A percentile compares a stretch with the other conserved stretches of the same genome.
Conservation (phyloP, 2,888 invertebrate genomes). For the Dromius quadrimaculatus region DNA sequence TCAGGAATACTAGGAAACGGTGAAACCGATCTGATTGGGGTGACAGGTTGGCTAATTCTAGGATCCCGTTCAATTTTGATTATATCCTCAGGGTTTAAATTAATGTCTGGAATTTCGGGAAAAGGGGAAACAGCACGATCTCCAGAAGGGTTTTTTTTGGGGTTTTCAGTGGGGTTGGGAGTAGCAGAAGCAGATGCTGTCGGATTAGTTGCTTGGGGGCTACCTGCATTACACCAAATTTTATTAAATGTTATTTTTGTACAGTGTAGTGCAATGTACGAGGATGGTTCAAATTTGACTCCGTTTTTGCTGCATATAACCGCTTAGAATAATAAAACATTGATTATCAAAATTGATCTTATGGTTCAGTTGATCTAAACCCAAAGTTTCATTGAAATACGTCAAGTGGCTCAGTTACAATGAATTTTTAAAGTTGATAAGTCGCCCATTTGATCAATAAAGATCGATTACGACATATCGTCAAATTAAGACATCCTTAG, state of each 20-base stretch:
- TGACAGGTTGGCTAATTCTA: conserved; percentile 48
- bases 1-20: conserved; percentile 61
- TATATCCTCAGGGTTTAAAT: conserved; percentile 56
- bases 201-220: conserved; percentile 42
- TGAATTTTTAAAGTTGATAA: too few relatives aligned
- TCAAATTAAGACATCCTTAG: too few relatives aligned
- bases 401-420: too few relatives aligned
- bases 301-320: too few relatives aligned
- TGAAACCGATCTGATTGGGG: conserved; percentile 45
- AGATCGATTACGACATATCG: too few relatives aligned
- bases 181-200: conserved; percentile 43
- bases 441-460: too few relatives aligned
- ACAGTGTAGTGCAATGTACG: conserved; percentile 9
- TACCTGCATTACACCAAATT: conserved; percentile 44
- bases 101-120: conserved; percentile 60
- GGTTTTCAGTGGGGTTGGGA: background rate
- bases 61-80: conserved; percentile 52
- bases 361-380: too few relatives aligned
- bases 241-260: conserved; percentile 19
- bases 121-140: conserved; percentile 58
- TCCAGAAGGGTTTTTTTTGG: conserved; percentile 51
- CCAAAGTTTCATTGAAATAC: too few relatives aligned
- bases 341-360: too few relatives aligned
- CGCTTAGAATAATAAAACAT: too few relatives aligned
- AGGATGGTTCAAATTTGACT: too few relatives aligned